phyloP scores from a whole-genome alignment of 2,113 vertebrate species.

The Hoplias malabaricus region DNA sequence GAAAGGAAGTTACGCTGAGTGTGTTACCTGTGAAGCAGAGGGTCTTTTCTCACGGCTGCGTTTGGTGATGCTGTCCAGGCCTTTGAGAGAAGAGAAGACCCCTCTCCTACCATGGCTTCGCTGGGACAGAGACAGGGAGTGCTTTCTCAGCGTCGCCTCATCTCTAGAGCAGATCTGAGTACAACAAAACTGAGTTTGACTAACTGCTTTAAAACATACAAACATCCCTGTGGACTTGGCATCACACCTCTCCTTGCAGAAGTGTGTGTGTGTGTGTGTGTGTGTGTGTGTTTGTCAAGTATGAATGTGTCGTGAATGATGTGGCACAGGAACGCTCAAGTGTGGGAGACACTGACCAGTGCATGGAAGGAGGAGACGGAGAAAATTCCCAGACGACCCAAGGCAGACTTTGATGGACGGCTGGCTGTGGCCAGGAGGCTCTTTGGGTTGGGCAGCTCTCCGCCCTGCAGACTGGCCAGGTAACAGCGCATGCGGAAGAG shows the following conservation, averaged over 20 bases:
- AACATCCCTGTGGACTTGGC: background rate
- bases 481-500: slow-evolving; percentile 96
- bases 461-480: slow-evolving; percentile 91
- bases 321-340: background rate
- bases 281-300: background rate
- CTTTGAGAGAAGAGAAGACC: slow-evolving; percentile 93
- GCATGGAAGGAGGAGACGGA: slow-evolving; percentile 96
- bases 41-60: slow-evolving; percentile 87
- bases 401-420: slow-evolving; percentile 87
- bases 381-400: slow-evolving; percentile 91
- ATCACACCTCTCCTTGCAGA: background rate
- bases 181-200: slow-evolving; percentile 14
- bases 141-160: slow-evolving; percentile 85
- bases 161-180: slow-evolving; percentile 91
- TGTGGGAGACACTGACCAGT: slow-evolving; percentile 77
- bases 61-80: slow-evolving; percentile 89
- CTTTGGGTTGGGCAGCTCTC: slow-evolving; percentile 95
- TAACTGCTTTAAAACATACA: background rate
- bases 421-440: slow-evolving; percentile 89
- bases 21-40: slow-evolving; percentile 83
- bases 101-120: slow-evolving; percentile 79
- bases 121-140: slow-evolving; percentile 84
- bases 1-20: background rate
- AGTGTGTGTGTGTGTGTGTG: too few species aligned
- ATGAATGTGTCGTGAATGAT: background rate